Evolutionary conservation across 2,888 invertebrate genomes (phyloP).

Genomic region (Ornithoptera priamus): DNA sequence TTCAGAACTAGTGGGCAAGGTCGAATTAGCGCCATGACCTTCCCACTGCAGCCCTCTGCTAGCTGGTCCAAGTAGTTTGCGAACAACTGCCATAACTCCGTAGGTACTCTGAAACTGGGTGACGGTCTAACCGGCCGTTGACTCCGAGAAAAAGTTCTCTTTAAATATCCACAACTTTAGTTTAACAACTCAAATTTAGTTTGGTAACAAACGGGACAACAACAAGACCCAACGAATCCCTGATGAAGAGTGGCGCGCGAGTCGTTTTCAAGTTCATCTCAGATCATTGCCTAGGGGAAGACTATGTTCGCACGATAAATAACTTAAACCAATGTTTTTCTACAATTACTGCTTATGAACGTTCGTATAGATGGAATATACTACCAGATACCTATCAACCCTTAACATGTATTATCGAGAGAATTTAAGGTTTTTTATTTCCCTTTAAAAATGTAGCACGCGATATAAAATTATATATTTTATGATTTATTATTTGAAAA

Average conservation of each 20-base stretch:
- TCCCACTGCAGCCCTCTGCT: constrained; percentile 71
- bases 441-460: too few relatives aligned
- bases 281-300: constrained; percentile 38
- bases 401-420: too few relatives aligned
- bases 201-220: constrained; percentile 76
- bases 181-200: constrained; percentile 80
- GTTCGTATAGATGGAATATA: too few relatives aligned
- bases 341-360: too few relatives aligned
- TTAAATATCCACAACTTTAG: constrained; percentile 79
- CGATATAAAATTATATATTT: too few relatives aligned
- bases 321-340: too few relatives aligned
- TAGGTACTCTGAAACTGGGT: constrained; percentile 78
- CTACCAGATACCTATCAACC: too few relatives aligned
- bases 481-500: too few relatives aligned
- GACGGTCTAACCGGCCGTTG: constrained; percentile 78
- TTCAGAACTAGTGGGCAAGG: constrained; percentile 71
- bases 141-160: constrained; percentile 80
- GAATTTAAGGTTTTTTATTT: too few relatives aligned
- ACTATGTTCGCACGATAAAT: not conserved
- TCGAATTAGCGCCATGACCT: constrained; percentile 77
- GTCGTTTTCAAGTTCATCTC: constrained; percentile 75
- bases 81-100: constrained; percentile 80
- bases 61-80: constrained; percentile 74
- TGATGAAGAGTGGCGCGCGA: constrained; percentile 73
- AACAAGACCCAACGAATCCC: constrained; percentile 77